These are phyloP conservation scores for Zaprionus ghesquierei DNA, from an alignment of 1,140 invertebrate species.

Conservation along the genomic window DNA sequence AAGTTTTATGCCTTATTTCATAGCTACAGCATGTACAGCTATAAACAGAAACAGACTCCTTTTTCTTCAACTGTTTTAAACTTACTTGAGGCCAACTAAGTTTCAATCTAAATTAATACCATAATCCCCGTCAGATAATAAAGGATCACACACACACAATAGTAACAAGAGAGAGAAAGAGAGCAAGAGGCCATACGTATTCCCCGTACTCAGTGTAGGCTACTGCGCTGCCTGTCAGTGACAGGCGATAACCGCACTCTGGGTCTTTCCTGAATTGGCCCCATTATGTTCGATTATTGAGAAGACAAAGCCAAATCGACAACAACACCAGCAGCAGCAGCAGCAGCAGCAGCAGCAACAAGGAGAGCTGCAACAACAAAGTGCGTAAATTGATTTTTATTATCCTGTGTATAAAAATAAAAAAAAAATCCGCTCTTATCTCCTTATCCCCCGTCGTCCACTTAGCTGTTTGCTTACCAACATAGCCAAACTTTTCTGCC, in stretches of 20 bases:
- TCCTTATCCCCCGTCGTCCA: neutral
- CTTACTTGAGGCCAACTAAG: neutral
- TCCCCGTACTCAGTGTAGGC: neutral
- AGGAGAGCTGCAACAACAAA: slow-evolving; percentile 36
- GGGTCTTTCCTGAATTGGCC: slow-evolving; percentile 13
- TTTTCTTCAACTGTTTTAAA: neutral
- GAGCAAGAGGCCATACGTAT: neutral
- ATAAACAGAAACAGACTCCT: neutral
- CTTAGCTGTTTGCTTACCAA: slow-evolving; percentile 21
- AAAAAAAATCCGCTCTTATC: slow-evolving; percentile 14
- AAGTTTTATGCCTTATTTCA: no score
- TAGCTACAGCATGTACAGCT: no score
- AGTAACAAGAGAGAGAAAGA: neutral
- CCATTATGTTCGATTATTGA: slow-evolving; percentile 70
- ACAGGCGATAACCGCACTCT: neutral
- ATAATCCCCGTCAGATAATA: neutral
- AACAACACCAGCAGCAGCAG: slow-evolving; percentile 16
- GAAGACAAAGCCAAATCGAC: slow-evolving; percentile 46
- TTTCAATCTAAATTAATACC: neutral
- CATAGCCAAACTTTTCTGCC: slow-evolving; percentile 50
- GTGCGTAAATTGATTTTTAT: slow-evolving; percentile 72
- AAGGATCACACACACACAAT: neutral
- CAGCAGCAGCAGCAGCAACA: neutral
- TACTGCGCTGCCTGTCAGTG: neutral
- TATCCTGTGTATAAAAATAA: slow-evolving; percentile 54